These are phyloP conservation scores for Melanostigma gelatinosum DNA, from an alignment of 2,113 vertebrate genomes.

Conservation along the genomic window DNA sequence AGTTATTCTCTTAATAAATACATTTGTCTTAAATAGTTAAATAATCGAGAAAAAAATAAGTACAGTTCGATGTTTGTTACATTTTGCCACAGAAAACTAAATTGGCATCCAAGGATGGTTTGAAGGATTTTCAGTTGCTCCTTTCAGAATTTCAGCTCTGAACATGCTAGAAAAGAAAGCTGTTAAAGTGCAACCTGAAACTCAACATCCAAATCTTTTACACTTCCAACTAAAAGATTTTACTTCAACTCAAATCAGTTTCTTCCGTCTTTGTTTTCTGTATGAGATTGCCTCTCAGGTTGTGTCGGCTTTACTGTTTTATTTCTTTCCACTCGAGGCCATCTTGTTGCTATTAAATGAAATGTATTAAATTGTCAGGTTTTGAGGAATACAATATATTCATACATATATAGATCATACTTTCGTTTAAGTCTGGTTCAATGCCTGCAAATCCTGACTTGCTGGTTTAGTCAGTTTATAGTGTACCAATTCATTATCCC, in stretches of 20 bases:
- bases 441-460: constrained; percentile 62
- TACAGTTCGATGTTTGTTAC: neutral
- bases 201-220: neutral
- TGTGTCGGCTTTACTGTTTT: neutral
- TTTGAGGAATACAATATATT: neutral
- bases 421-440: neutral
- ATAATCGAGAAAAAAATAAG: neutral
- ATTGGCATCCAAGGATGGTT: neutral
- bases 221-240: constrained; percentile 1
- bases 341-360: constrained; percentile 1
- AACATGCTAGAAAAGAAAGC: neutral
- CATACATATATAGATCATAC: neutral
- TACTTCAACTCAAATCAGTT: constrained; percentile 8
- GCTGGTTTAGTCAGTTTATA: constrained; percentile 67
- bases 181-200: neutral
- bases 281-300: neutral
- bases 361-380: neutral
- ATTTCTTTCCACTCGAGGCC: neutral
- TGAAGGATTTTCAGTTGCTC: neutral
- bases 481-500: constrained; percentile 30
- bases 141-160: neutral
- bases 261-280: neutral
- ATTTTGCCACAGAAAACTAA: neutral
- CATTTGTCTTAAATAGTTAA: neutral
- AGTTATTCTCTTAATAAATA: neutral